Percentiles rank a stretch among this genome's conserved stretches.
Evolutionary conservation across 2,113 vertebrate species (phyloP).

Genomic region (Alosa alosa): DNA sequence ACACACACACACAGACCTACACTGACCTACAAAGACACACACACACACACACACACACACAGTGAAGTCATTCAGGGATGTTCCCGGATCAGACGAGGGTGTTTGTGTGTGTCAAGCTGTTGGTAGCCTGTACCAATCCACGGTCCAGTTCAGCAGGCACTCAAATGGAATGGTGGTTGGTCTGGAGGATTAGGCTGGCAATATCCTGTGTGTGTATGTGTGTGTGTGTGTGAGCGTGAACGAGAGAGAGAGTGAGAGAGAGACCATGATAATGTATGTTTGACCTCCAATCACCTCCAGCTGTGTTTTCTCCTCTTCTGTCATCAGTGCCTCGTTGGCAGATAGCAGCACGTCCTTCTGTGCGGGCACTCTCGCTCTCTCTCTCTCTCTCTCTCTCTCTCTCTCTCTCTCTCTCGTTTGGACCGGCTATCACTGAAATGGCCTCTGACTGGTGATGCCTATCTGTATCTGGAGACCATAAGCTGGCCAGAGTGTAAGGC

Average conservation of each 20-base stretch:
- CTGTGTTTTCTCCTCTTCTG: background rate
- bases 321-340: background rate
- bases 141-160: background rate
- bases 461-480: constrained; percentile 52
- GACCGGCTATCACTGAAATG: background rate
- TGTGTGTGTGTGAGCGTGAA: constrained; percentile 4
- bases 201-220: background rate
- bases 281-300: constrained; percentile 34
- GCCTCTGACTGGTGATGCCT: constrained; percentile 41
- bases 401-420: background rate
- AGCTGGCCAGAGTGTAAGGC: constrained; percentile 57
- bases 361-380: background rate
- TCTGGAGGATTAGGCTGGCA: background rate
- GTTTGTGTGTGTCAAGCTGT: background rate
- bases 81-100: constrained; percentile 22
- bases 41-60: background rate
- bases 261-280: background rate
- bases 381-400: background rate
- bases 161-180: background rate
- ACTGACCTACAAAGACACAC: background rate
- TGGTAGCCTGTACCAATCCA: background rate
- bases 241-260: background rate
- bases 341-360: background rate
- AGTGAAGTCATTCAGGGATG: background rate
- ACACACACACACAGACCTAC: background rate